Evolutionary conservation across 2,888 invertebrate genomes (phyloP).

Genomic region (Drepana falcataria): DNA sequence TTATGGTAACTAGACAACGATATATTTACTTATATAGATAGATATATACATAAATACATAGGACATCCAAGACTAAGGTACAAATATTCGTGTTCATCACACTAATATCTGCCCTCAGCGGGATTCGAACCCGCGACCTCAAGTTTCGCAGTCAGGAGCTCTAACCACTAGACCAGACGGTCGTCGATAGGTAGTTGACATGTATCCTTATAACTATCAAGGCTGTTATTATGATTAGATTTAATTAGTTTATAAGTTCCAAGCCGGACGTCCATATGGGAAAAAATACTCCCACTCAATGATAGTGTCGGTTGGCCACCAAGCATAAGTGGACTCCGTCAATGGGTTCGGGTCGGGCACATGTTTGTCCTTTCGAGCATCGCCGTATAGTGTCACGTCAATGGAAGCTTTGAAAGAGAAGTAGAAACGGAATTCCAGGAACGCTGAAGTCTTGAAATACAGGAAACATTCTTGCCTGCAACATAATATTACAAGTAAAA

Average conservation of each 20-base stretch:
- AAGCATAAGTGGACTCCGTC: constrained; percentile 26
- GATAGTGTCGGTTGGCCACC: constrained; percentile 25
- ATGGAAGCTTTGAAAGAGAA: constrained; percentile 45
- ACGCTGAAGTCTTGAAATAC: constrained; percentile 48
- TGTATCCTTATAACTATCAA: too few relatives aligned
- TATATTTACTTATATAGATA: too few relatives aligned
- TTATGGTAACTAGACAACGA: too few relatives aligned
- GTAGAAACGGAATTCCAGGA: constrained; percentile 43
- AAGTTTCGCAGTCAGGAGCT: too few relatives aligned
- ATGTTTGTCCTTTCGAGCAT: constrained; percentile 4
- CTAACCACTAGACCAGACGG: too few relatives aligned
- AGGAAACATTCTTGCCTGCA: constrained; percentile 45
- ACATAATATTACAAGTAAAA: background rate
- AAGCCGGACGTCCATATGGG: background rate
- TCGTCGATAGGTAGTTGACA: too few relatives aligned
- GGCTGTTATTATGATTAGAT: too few relatives aligned
- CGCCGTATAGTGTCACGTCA: constrained; percentile 42
- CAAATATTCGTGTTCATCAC: too few relatives aligned
- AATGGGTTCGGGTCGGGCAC: constrained; percentile 31
- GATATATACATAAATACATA: too few relatives aligned
- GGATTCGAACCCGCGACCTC: too few relatives aligned
- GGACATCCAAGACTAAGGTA: too few relatives aligned
- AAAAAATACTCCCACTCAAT: constrained; percentile 5
- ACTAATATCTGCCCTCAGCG: too few relatives aligned
- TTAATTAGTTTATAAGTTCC: background rate